These are phyloP conservation scores for Hybos culiciformis DNA, from an alignment of 2,888 invertebrate species.

Conservation along the genomic window DNA sequence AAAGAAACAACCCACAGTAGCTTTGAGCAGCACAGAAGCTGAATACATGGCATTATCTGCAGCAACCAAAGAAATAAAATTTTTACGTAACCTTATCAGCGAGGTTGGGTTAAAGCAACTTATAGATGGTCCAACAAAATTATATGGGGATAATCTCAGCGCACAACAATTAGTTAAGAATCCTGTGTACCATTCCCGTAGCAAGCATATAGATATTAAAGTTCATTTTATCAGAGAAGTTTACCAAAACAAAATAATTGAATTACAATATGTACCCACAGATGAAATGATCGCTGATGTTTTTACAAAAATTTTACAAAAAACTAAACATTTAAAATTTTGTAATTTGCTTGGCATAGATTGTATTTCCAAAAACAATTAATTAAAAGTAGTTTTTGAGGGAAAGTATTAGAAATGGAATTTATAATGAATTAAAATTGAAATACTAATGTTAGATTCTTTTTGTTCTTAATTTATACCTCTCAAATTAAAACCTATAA, in stretches of 20 bases:
- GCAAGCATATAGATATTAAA: conserved; percentile 12
- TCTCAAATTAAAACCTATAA: no score
- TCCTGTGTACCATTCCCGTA: conserved; percentile 11
- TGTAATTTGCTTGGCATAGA: no score
- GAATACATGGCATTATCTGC: conserved; percentile 10
- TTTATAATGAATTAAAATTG: no score
- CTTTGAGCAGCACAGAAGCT: conserved; percentile 9
- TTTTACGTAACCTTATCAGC: conserved; percentile 6
- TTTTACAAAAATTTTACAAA: conserved; percentile 10
- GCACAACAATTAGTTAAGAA: conserved; percentile 11
- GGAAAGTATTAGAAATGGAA: no score
- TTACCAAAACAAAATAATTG: conserved; percentile 3
- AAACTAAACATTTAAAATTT: neutral
- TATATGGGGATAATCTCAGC: conserved; percentile 11
- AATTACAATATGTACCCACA: conserved; percentile 9
- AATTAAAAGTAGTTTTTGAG: no score
- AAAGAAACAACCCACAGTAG: conserved; percentile 9
- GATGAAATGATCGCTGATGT: conserved; percentile 11
- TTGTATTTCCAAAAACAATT: no score
- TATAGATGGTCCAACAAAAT: neutral
- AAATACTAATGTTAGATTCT: no score
- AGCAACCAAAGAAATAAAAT: conserved; percentile 9
- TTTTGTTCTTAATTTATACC: no score
- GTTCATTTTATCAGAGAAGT: conserved; percentile 11
- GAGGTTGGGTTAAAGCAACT: conserved; percentile 4